A percentile compares a stretch with the other conserved stretches of the same genome.
Evolutionary conservation across 2,797 vertebrate species (phyloP).

Genomic region (Hydrocynus forskahlii): DNA sequence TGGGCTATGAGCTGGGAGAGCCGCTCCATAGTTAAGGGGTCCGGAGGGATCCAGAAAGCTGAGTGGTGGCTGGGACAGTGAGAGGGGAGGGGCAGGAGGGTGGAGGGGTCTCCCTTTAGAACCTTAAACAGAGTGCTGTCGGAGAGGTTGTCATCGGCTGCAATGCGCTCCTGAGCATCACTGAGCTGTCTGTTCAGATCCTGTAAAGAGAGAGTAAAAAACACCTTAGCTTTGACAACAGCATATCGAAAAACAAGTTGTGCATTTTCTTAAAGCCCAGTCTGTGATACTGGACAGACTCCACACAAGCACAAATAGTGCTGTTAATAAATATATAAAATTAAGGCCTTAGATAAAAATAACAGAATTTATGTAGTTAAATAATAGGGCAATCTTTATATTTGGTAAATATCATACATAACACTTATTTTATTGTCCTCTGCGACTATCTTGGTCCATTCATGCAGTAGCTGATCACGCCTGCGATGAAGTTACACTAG

Average conservation of each 20-base stretch:
- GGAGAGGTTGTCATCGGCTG: conserved; percentile 59
- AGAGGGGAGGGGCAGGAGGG: conserved; percentile 63
- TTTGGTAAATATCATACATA: too few species aligned
- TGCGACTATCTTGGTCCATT: too few species aligned
- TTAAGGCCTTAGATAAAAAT: not conserved
- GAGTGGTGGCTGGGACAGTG: conserved; percentile 70
- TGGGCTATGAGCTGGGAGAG: conserved; percentile 71
- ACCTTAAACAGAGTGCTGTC: conserved; percentile 70
- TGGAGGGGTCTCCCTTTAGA: conserved; percentile 64
- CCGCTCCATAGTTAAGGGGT: conserved; percentile 70
- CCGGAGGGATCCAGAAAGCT: conserved; percentile 72
- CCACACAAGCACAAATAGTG: not conserved
- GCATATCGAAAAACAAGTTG: not conserved
- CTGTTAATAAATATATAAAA: not conserved
- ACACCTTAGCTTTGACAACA: not conserved
- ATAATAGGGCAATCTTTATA: too few species aligned
- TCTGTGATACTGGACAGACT: not conserved
- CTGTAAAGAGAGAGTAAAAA: conserved; percentile 52
- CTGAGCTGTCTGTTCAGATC: conserved; percentile 55
- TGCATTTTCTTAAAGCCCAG: not conserved
- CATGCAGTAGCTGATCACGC: too few species aligned
- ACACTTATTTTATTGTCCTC: too few species aligned
- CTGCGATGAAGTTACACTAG: too few species aligned
- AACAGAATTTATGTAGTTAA: too few species aligned
- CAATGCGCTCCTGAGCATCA: conserved; percentile 66